Evolutionary conservation across 2,113 vertebrate species (phyloP), one percentile per base, ranked within the genome.

Genomic region (Phyllopteryx taeniolatus): DNA sequence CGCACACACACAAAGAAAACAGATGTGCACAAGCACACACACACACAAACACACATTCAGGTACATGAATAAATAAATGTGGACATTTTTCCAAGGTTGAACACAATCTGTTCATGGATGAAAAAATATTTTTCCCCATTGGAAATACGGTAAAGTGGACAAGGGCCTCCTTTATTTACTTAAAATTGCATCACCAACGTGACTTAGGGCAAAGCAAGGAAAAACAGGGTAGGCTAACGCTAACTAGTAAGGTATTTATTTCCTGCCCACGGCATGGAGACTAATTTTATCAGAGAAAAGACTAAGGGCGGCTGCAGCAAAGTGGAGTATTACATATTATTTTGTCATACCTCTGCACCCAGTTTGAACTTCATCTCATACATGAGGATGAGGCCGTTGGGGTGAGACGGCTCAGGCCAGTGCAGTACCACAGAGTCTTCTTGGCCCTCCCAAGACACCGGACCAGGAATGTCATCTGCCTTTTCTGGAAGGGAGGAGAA

Each of bases 281-380:
- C 35, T 39, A 39, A 39, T 39, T 39, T 39, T 39, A 39, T 39
- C 35, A 39, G 3, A 39, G 6, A 39, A 39, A 39, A 39, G 35
- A 39, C 35, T 39, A 39, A 4, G 19, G 19, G 51, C 51, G 9
- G 51, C 19, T 10, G 51, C 20, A n/a, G 20, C 47, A 49, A 49
- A n/a, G 8, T 20, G 12, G 2, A 2, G 6, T 39, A 39, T 39
- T 3, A n/a, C n/a, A n/a, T 54, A 49, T 9, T 62, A 19, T 19
- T 42, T 20, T n/a, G 9, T 5, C 91, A 88, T 81, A 98, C 97
- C 95, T 99, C 97, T 0, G 92, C 76, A 0, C 93, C 93, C 56
- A 95, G 94, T 42, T 94, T 95, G 0, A 94, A 97, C 72, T 98
- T 96, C 80, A 99, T 96, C 84, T 99, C 96, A 43, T 99, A 99